Evolutionary conservation across 2,797 vertebrate species (phyloP).

Genomic region (Hyperoplus immaculatus): DNA sequence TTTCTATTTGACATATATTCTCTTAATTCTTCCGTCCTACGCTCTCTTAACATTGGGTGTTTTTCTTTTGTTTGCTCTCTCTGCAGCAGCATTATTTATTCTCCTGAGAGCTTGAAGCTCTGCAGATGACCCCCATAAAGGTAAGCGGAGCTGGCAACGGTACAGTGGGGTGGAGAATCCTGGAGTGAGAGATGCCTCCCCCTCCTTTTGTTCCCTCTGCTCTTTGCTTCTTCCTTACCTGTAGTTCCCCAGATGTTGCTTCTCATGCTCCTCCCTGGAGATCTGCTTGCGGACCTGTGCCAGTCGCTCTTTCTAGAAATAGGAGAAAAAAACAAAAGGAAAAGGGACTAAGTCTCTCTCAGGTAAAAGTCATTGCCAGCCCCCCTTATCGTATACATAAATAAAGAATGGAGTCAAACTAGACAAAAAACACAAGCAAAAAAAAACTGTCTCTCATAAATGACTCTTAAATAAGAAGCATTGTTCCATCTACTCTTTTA

Average conservation of each 20-base stretch:
- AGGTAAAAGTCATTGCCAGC: constrained; percentile 12
- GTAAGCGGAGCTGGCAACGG: constrained; percentile 51
- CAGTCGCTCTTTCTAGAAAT: constrained; percentile 94
- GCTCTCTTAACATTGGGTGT: constrained; percentile 24
- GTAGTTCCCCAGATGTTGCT: constrained; percentile 97
- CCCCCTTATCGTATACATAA: not conserved
- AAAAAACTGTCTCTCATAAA: constrained; percentile 27
- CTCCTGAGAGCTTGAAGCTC: constrained; percentile 55
- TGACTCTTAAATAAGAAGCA: constrained; percentile 64
- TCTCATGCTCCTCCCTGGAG: constrained; percentile 96
- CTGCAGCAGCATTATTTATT: constrained; percentile 53
- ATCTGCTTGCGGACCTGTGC: constrained; percentile 97
- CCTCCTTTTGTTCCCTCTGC: constrained; percentile 12
- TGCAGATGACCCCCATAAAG: constrained; percentile 69
- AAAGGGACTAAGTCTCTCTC: constrained; percentile 29
- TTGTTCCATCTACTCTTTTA: constrained; percentile 60
- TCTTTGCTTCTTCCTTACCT: constrained; percentile 86
- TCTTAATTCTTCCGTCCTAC: constrained; percentile 26
- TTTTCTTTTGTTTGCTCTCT: constrained; percentile 40
- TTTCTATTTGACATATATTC: constrained; percentile 34
- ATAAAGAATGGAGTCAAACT: constrained; percentile 30
- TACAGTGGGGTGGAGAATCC: constrained; percentile 33
- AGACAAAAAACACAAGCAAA: constrained; percentile 10
- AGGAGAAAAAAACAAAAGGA: constrained; percentile 37
- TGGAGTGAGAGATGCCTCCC: constrained; percentile 9